Conservation (phyloP, 1,140 invertebrate species). For the Dinothrombium tinctorium region DNA sequence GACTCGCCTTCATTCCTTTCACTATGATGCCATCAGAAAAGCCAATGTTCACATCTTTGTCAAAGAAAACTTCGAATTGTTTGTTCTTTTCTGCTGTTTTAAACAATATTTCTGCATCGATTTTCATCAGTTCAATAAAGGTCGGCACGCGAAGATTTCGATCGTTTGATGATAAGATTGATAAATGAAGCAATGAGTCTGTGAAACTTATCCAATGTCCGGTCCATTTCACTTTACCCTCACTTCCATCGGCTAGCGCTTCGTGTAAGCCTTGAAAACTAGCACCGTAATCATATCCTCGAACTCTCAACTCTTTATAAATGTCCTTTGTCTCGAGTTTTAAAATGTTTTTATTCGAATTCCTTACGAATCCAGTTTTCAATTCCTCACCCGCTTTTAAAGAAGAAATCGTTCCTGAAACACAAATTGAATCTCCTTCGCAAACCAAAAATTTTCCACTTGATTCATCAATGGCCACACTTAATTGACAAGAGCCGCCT, state of each 20-base stretch:
- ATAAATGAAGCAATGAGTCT: background rate
- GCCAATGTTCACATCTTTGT: slow-evolving; percentile 6
- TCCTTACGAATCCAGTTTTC: background rate
- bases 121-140: slow-evolving; percentile 19
- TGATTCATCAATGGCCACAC: slow-evolving; percentile 61
- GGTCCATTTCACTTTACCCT: slow-evolving; percentile 48
- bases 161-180: background rate
- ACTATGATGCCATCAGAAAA: slow-evolving; percentile 9
- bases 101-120: background rate
- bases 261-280: slow-evolving; percentile 53
- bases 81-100: slow-evolving; percentile 4
- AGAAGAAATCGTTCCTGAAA: slow-evolving; percentile 40
- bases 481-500: slow-evolving; percentile 44
- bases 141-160: slow-evolving; percentile 27
- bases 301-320: slow-evolving; percentile 70
- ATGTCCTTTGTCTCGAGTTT: slow-evolving; percentile 3
- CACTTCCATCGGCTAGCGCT: slow-evolving; percentile 21
- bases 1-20: slow-evolving; percentile 24
- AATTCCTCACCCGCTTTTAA: slow-evolving; percentile 16
- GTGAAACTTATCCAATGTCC: slow-evolving; percentile 78
- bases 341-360: slow-evolving; percentile 22
- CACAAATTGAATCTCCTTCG: slow-evolving; percentile 55
- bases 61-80: slow-evolving; percentile 7
- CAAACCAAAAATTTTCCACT: slow-evolving; percentile 73
- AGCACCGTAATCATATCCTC: slow-evolving; percentile 77